Evolutionary conservation across 2,888 invertebrate species (phyloP).

Genomic region (Listrodromus nycthemerus): DNA sequence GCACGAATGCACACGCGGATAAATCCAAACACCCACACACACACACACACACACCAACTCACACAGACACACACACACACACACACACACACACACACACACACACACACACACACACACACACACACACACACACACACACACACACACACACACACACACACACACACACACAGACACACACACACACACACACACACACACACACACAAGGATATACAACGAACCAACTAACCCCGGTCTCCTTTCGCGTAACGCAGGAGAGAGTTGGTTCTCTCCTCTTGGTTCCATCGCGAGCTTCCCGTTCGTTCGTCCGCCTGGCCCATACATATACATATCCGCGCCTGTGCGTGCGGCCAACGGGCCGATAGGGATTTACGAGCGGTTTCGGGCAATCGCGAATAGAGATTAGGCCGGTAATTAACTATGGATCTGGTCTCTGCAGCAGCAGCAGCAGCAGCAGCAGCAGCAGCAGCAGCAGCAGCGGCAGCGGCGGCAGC

Average conservation of each 20-base stretch:
- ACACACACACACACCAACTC: too few relatives aligned
- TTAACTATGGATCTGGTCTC: conserved; percentile 84
- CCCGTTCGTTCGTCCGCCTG: conserved; percentile 54
- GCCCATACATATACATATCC: conserved; percentile 51
- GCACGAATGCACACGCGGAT: too few relatives aligned
- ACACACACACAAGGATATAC: too few relatives aligned
- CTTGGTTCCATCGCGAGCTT: conserved; percentile 37
- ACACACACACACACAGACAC: background rate
- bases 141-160: too few relatives aligned
- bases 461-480: conserved; percentile 5
- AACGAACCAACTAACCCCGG: background rate
- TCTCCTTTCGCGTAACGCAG: background rate
- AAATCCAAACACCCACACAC: too few relatives aligned
- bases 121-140: too few relatives aligned
- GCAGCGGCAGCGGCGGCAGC: conserved; percentile 59
- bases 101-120: too few relatives aligned
- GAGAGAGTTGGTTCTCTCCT: background rate
- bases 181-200: background rate
- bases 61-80: too few relatives aligned
- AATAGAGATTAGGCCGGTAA: conserved; percentile 84
- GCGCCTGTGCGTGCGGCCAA: conserved; percentile 76
- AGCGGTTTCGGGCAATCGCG: conserved; percentile 84
- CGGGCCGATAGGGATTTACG: conserved; percentile 84
- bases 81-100: too few relatives aligned
- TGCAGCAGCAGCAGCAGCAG: conserved; percentile 78